Conservation (phyloP, 1,140 invertebrate species). For the Samia ricini region DNA sequence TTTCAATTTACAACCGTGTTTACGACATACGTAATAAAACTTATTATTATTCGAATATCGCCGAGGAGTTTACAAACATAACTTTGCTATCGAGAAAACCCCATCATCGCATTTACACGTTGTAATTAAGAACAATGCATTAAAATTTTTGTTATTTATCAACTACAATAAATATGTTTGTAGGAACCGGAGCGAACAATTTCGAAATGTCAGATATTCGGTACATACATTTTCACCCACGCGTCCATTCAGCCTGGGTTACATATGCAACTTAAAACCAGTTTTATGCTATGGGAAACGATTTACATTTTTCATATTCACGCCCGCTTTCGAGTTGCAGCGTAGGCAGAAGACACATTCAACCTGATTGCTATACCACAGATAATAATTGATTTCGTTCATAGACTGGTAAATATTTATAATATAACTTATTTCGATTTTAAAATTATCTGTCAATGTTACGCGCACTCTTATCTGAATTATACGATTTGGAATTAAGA, state of each 20-base stretch:
- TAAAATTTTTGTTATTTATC: not conserved
- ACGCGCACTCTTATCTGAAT: too few relatives aligned
- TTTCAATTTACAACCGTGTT: not conserved
- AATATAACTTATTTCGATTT: too few relatives aligned
- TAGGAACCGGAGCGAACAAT: conserved; percentile 25
- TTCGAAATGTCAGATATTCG: conserved; percentile 57
- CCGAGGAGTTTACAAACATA: not conserved
- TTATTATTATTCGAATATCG: not conserved
- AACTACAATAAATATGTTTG: not conserved
- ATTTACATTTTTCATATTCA: conserved; percentile 2
- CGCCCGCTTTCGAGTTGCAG: not conserved
- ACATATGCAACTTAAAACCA: conserved; percentile 33
- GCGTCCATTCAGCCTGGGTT: conserved; percentile 45
- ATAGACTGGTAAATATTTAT: too few relatives aligned
- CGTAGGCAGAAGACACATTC: not conserved
- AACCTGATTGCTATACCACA: not conserved
- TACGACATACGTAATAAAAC: not conserved
- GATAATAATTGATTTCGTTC: too few relatives aligned
- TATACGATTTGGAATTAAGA: too few relatives aligned
- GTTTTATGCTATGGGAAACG: conserved; percentile 20
- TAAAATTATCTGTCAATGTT: too few relatives aligned
- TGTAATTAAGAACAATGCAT: not conserved
- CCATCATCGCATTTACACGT: not conserved
- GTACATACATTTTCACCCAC: conserved; percentile 60
- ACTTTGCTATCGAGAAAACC: not conserved